Conservation (phyloP, 1,140 invertebrate genomes). For the Tetraneura akinire region DNA sequence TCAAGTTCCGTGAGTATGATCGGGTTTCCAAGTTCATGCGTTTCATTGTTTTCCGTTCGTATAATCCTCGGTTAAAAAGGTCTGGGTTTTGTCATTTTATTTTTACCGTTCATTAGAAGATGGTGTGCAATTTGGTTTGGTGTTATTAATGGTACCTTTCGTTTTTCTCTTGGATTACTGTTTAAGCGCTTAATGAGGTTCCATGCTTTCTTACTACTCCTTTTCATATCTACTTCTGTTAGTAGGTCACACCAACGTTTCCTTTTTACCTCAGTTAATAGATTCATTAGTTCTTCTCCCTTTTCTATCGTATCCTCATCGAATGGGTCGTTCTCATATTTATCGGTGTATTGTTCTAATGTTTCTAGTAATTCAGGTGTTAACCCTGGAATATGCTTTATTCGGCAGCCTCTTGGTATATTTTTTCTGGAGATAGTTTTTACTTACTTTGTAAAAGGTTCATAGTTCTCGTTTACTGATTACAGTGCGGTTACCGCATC, state of each 20-base stretch:
- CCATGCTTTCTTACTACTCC: constrained; percentile 29
- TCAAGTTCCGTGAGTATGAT: constrained; percentile 6
- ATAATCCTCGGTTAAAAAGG: neutral
- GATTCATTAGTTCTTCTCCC: constrained; percentile 12
- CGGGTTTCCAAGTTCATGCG: neutral
- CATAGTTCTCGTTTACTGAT: neutral
- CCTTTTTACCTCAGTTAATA: neutral
- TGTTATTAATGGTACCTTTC: constrained; percentile 5
- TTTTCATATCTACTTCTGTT: constrained; percentile 31
- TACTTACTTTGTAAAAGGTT: constrained; percentile 1
- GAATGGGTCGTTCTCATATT: constrained; percentile 11
- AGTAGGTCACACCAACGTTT: constrained; percentile 30
- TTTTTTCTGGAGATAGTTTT: neutral
- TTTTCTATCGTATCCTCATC: constrained; percentile 28
- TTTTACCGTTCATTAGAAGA: constrained; percentile 38
- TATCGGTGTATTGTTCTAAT: neutral
- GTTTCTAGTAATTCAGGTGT: neutral
- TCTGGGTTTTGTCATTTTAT: neutral
- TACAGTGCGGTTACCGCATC: neutral
- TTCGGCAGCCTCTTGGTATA: neutral
- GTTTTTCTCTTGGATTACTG: constrained; percentile 3
- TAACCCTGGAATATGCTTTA: neutral
- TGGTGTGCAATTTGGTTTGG: constrained; percentile 31
- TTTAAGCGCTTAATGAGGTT: constrained; percentile 22
- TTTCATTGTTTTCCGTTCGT: constrained; percentile 30